Evolutionary conservation across 2,888 invertebrate genomes (phyloP), one percentile per base, ranked within the genome.

Genomic region (Napeogenes inachia): DNA sequence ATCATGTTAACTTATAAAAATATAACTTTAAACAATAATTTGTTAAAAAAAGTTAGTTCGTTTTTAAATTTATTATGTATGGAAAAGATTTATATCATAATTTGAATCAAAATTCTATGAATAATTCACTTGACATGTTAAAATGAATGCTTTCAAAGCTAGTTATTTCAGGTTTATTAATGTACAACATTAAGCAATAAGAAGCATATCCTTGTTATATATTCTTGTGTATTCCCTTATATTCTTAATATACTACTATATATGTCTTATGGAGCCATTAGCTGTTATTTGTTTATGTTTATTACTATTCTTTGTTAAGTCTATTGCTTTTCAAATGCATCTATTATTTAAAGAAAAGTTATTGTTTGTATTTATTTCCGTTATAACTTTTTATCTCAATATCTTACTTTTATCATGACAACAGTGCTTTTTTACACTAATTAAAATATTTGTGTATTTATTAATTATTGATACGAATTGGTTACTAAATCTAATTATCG

Each of bases 131-230:
- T 47, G n/a, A 47, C 21, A 30, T 30, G 10, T 10, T 50, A 6
- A 4, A 21, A 30, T 30, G 5, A 13, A 30, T 50, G 10, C 8
- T 30, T 8, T 30, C 12, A 30, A 50, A 50, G 21, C 3, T 30
- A 8, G 12, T 30, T 30, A 21, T 21, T 21, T 21, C 3, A 10
- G 54, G 42, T 61, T 64, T 56, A 57, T 56, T 59, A 60, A 61
- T 57, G 59, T 62, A 57, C 56, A 63, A 61, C 58, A 46, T 64
- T 30, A 64, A 69, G 70, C 70, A 70, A 70, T 70, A 68, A 61
- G 56, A 57, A 46, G 68, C 70, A 70, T 70, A 70, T 70, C 69
- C 59, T 66, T 59, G 8, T 58, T 60, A 58, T 38, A 64, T 65
- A 38, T 35, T 56, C 35, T 56, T 58, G 56, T 58, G 56, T 50